Evolutionary conservation across 2,888 invertebrate genomes (phyloP).

Genomic region (Drosophila antonietae): DNA sequence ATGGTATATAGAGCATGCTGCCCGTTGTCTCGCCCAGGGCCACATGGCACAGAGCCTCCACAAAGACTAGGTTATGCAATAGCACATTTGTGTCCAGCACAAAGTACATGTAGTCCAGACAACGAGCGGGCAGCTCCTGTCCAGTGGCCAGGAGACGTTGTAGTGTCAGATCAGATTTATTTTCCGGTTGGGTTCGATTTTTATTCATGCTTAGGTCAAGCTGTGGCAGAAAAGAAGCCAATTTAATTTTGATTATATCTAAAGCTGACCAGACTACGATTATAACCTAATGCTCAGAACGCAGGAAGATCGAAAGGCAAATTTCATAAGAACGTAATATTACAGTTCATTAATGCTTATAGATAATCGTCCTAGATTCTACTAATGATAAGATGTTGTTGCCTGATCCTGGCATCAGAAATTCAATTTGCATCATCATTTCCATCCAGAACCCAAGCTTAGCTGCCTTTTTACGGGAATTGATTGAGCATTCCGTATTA

Average conservation of each 20-base stretch:
- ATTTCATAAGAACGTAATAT: too few relatives aligned
- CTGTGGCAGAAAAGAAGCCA: neutral
- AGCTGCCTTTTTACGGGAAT: too few relatives aligned
- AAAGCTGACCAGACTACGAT: neutral
- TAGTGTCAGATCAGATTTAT: neutral
- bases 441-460: too few relatives aligned
- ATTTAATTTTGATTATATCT: neutral
- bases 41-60: slow-evolving; percentile 81
- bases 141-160: neutral
- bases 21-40: slow-evolving; percentile 72
- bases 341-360: too few relatives aligned
- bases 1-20: slow-evolving; percentile 85
- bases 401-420: too few relatives aligned
- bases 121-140: slow-evolving; percentile 62
- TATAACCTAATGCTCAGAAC: neutral
- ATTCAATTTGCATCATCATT: too few relatives aligned
- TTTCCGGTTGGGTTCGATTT: neutral
- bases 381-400: too few relatives aligned
- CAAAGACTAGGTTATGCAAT: slow-evolving; percentile 83
- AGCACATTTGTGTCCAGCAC: slow-evolving; percentile 86
- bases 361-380: too few relatives aligned
- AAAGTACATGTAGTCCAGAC: slow-evolving; percentile 80
- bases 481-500: too few relatives aligned
- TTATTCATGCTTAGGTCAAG: neutral
- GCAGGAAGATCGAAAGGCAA: too few relatives aligned